Conservation (phyloP, 2,113 vertebrate species). For the Chiloscyllium plagiosum region DNA sequence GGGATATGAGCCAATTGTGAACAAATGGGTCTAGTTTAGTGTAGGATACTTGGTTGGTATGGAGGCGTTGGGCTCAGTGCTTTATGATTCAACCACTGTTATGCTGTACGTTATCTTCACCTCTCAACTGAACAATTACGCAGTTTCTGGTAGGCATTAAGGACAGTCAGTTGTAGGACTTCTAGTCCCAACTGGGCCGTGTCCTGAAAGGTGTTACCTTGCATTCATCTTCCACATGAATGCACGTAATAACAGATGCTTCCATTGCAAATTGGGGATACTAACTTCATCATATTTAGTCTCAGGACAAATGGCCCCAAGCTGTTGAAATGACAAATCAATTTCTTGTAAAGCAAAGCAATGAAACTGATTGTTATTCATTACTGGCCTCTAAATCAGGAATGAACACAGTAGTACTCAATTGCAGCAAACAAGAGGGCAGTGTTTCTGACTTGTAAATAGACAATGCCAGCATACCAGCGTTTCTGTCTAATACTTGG, state of each 20-base stretch:
- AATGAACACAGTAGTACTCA: background rate
- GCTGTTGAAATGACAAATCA: background rate
- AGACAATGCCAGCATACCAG: background rate
- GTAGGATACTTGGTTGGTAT: no score
- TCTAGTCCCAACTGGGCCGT: background rate
- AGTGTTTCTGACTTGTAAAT: background rate
- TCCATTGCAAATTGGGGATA: background rate
- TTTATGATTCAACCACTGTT: no score
- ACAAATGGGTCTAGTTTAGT: no score
- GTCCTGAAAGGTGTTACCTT: background rate
- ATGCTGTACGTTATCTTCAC: background rate
- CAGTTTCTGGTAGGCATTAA: background rate
- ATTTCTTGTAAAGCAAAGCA: background rate
- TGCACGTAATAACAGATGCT: background rate
- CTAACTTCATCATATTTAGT: background rate
- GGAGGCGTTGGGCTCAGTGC: no score
- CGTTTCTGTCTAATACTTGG: background rate
- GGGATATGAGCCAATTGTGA: no score
- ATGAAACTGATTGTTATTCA: background rate
- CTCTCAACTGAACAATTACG: background rate
- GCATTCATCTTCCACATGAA: background rate
- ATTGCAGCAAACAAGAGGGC: background rate
- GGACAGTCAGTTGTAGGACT: background rate
- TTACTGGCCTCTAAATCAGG: background rate
- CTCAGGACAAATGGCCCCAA: background rate